Conservation (phyloP, 2,113 vertebrate species). For the Otocyon megalotis region DNA sequence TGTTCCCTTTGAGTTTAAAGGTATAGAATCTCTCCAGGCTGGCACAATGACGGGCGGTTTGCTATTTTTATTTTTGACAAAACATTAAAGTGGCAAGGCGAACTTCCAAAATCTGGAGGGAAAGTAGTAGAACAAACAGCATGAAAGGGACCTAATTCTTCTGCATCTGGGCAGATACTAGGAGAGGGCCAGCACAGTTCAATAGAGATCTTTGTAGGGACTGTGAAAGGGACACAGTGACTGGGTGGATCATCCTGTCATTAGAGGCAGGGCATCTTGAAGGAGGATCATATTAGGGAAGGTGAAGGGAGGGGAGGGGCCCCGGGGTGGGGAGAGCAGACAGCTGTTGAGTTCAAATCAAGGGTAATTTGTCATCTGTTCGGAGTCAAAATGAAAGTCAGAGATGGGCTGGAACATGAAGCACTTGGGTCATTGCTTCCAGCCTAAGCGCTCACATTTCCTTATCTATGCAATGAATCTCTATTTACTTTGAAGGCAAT, state of each 20-base stretch:
- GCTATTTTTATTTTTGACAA: neutral
- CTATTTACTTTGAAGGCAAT: constrained; percentile 65
- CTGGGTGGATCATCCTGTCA: neutral
- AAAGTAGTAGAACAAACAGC: neutral
- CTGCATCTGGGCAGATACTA: neutral
- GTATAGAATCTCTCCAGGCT: neutral
- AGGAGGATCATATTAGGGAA: neutral
- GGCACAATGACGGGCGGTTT: neutral
- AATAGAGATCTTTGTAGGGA: neutral
- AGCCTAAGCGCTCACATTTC: neutral
- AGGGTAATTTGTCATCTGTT: constrained; percentile 69
- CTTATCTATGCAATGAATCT: neutral
- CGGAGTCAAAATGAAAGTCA: neutral
- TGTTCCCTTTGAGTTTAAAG: neutral
- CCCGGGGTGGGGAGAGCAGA: neutral
- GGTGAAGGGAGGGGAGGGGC: neutral
- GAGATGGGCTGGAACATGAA: neutral
- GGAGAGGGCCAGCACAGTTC: neutral
- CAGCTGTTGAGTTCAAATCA: constrained; percentile 45
- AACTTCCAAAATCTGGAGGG: neutral
- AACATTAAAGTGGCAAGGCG: neutral
- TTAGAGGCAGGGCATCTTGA: neutral
- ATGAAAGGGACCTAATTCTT: neutral
- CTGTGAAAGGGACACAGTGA: neutral
- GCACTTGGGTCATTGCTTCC: constrained; percentile 43